phyloP scores from a whole-genome alignment of 2,113 vertebrate genomes.

The Benthochromis sp. region DNA sequence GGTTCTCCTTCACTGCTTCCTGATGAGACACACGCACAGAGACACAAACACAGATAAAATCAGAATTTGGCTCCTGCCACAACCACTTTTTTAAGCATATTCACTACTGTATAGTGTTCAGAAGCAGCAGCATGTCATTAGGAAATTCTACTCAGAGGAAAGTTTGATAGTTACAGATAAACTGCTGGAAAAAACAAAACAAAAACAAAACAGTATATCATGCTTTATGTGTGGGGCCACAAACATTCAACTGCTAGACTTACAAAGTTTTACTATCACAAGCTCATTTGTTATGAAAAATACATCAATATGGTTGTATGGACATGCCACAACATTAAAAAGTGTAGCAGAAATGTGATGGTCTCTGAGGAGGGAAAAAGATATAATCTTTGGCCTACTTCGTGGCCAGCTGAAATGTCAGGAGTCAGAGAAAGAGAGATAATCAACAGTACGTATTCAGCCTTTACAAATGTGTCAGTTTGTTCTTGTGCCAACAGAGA shows the following conservation, averaged over 20 bases:
- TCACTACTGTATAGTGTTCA: conserved; percentile 21
- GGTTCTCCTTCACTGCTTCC: conserved; percentile 94
- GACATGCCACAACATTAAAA: not conserved
- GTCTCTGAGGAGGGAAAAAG: conserved; percentile 26
- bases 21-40: conserved; percentile 57
- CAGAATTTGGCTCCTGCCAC: conserved; percentile 33
- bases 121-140: conserved; percentile 22
- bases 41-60: conserved; percentile 35
- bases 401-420: conserved; percentile 62
- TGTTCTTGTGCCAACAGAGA: conserved; percentile 41
- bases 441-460: conserved; percentile 50
- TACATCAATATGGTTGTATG: not conserved
- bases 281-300: conserved; percentile 6
- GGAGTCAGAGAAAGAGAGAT: conserved; percentile 49
- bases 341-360: not conserved
- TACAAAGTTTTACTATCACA: not conserved
- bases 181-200: not conserved
- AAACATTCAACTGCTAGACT: not conserved
- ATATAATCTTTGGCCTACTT: conserved; percentile 34
- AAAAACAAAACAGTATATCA: conserved; percentile 34
- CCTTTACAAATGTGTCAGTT: conserved; percentile 54
- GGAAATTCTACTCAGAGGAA: conserved; percentile 36
- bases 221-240: not conserved
- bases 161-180: conserved; percentile 47
- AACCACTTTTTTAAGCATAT: conserved; percentile 1